Conservation (phyloP, 2,888 invertebrate genomes). For the Philopedon plagiatum region DNA sequence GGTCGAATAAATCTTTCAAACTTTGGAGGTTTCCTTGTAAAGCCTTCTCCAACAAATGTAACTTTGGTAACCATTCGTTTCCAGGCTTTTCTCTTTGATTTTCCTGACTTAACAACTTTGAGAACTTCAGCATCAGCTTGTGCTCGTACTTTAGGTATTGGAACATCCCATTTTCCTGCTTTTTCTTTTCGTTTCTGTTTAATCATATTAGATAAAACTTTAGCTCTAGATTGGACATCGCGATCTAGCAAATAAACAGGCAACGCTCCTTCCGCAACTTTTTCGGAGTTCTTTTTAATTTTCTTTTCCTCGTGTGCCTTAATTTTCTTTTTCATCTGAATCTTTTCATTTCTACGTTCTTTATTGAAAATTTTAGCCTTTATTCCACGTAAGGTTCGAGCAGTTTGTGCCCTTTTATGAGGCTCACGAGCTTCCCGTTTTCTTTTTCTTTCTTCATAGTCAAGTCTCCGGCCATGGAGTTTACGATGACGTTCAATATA, state of each 20-base stretch:
- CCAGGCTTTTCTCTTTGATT: conserved; percentile 96
- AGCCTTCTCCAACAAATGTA: conserved; percentile 97
- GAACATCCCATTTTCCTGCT: conserved; percentile 99
- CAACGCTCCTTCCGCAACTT: conserved; percentile 90
- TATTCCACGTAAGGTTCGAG: conserved; percentile 92
- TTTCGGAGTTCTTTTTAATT: conserved; percentile 85
- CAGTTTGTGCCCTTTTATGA: conserved; percentile 91
- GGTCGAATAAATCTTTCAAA: conserved; percentile 99
- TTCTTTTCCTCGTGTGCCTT: conserved; percentile 97
- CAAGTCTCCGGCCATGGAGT: conserved; percentile 94
- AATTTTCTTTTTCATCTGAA: conserved; percentile 99
- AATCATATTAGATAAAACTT: conserved; percentile 98
- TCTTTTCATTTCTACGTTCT: conserved; percentile 96
- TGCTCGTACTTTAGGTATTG: conserved; percentile 97
- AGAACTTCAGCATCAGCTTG: conserved; percentile 98
- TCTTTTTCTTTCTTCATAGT: conserved; percentile 97
- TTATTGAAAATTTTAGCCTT: conserved; percentile 99
- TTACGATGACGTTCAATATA: conserved; percentile 99
- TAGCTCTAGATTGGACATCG: conserved; percentile 93
- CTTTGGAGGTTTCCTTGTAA: conserved; percentile 99
- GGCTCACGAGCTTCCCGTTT: conserved; percentile 96
- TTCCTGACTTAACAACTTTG: conserved; percentile 92
- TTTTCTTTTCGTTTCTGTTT: conserved; percentile 99
- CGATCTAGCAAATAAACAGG: conserved; percentile 98
- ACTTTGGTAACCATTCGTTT: conserved; percentile 99